phyloP scores from a whole-genome alignment of 2,888 invertebrate genomes.

The Chymomyza caudatula region DNA sequence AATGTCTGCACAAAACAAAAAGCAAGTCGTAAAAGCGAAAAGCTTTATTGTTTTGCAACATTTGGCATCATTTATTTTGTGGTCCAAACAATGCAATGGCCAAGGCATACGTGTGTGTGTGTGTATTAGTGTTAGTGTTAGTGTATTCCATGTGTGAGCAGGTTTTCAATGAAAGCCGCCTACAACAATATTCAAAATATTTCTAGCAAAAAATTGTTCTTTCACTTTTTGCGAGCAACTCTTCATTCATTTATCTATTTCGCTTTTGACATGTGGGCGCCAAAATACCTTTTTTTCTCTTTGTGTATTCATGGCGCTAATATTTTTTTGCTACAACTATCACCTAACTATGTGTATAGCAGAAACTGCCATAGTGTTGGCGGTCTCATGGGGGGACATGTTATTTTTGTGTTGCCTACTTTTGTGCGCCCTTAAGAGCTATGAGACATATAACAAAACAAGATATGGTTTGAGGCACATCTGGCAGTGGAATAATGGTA shows the following conservation, averaged over 20 bases:
- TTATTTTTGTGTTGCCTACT: neutral
- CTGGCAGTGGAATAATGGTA: neutral
- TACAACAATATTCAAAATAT: neutral
- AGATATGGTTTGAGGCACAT: too few relatives aligned
- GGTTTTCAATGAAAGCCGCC: neutral
- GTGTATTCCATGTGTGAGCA: neutral
- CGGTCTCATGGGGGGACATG: neutral
- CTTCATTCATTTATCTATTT: neutral
- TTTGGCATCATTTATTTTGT: slow-evolving; percentile 55
- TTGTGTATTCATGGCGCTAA: neutral
- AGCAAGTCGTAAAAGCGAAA: slow-evolving; percentile 27
- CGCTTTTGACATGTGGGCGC: neutral
- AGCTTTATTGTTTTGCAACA: slow-evolving; percentile 52
- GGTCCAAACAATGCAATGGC: slow-evolving; percentile 36
- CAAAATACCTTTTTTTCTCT: neutral
- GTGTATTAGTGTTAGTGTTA: neutral
- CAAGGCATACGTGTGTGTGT: neutral
- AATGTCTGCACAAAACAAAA: slow-evolving; percentile 31
- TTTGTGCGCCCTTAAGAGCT: neutral
- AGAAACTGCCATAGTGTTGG: neutral
- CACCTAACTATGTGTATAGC: neutral
- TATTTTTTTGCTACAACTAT: neutral
- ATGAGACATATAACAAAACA: too few relatives aligned
- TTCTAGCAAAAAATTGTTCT: neutral
- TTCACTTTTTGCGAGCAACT: neutral